Evolutionary conservation across 2,888 invertebrate species (phyloP).

Genomic region (Phymatocera aterrima): DNA sequence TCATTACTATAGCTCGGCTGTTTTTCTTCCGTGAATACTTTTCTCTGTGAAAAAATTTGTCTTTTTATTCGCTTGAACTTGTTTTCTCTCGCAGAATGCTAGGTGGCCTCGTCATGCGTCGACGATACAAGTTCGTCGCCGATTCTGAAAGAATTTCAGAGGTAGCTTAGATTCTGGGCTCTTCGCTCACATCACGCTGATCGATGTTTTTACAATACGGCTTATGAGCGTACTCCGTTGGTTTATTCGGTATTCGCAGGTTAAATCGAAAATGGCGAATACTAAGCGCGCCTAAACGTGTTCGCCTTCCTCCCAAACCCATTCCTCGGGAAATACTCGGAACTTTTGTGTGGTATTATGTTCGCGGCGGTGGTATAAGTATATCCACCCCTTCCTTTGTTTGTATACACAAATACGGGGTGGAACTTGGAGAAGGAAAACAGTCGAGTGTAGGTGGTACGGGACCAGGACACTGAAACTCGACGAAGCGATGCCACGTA

Average conservation of each 20-base stretch:
- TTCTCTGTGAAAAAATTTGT: not conserved
- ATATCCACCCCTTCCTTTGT: conserved; percentile 20
- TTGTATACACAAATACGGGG: conserved; percentile 32
- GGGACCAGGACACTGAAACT: not conserved
- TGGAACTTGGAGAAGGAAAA: conserved; percentile 9
- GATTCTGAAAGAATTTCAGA: not conserved
- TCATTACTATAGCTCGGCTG: not conserved
- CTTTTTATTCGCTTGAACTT: not conserved
- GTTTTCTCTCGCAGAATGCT: not conserved
- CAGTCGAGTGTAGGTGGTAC: conserved; percentile 4
- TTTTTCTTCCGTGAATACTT: not conserved
- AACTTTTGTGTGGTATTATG: conserved; percentile 33
- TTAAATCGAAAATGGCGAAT: conserved; percentile 31
- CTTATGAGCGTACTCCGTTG: conserved; percentile 15
- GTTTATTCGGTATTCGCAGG: conserved; percentile 26
- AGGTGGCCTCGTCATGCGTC: not conserved
- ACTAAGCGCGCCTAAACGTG: conserved; percentile 16
- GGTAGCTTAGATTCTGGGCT: not conserved
- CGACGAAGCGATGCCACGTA: not conserved
- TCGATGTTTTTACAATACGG: conserved; percentile 30
- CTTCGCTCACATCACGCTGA: conserved; percentile 4
- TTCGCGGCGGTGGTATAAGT: conserved; percentile 15
- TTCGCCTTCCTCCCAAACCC: not conserved
- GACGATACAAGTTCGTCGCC: not conserved
- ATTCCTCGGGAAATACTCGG: not conserved